Evolutionary conservation across 2,888 invertebrate genomes (phyloP).

Genomic region (Chymomyza caudatula): DNA sequence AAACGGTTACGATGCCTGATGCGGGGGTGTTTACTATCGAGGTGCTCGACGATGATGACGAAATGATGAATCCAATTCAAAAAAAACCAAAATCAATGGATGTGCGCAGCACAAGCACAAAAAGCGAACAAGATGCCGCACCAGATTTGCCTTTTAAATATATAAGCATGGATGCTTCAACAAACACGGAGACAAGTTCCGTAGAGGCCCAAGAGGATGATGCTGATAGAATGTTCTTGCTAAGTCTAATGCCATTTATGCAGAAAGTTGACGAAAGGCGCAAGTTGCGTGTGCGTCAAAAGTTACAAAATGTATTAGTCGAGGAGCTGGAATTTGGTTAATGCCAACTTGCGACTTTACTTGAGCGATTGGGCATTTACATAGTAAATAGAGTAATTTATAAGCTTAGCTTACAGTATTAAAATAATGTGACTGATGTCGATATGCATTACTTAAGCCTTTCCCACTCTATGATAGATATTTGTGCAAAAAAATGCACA

Average conservation of each 20-base stretch:
- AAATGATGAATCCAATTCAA: conserved; percentile 28
- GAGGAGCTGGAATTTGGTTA: conserved; percentile 65
- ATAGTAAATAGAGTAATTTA: conserved; percentile 13
- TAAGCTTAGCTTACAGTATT: conserved; percentile 70
- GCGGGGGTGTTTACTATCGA: conserved; percentile 60
- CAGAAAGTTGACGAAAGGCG: conserved; percentile 61
- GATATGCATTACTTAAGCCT: not conserved
- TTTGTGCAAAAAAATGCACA: no score
- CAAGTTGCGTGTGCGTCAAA: conserved; percentile 66
- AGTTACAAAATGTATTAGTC: conserved; percentile 67
- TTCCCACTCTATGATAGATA: not conserved
- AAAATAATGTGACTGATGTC: conserved; percentile 51
- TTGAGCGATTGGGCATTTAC: conserved; percentile 4
- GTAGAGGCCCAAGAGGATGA: conserved; percentile 46
- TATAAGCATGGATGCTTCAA: conserved; percentile 53
- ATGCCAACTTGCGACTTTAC: conserved; percentile 8
- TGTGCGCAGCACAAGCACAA: conserved; percentile 22
- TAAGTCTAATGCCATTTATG: conserved; percentile 68
- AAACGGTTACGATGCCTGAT: conserved; percentile 27
- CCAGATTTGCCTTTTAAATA: conserved; percentile 46
- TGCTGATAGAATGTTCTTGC: conserved; percentile 68
- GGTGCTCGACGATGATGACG: conserved; percentile 68
- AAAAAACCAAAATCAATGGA: conserved; percentile 20
- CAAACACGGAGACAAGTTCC: conserved; percentile 47
- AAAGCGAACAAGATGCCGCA: conserved; percentile 38